phyloP scores from a whole-genome alignment of 2,797 vertebrate species.

The Leucoraja ocellata region DNA sequence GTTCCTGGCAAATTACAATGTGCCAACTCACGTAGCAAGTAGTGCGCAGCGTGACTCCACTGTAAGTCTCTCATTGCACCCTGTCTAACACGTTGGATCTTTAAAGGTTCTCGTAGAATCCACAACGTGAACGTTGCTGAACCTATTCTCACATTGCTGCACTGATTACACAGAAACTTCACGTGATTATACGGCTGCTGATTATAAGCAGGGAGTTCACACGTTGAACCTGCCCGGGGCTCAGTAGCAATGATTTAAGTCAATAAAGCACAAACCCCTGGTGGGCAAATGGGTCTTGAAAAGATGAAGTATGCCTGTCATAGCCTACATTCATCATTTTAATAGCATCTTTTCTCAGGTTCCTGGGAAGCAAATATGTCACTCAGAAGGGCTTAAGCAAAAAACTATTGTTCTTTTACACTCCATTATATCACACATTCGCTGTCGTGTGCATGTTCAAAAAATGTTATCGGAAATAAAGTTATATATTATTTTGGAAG shows the following conservation, averaged over 20 bases:
- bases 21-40: too few species aligned
- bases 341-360: not conserved
- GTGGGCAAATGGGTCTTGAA: conserved; percentile 17
- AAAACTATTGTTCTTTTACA: not conserved
- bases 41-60: too few species aligned
- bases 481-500: not conserved
- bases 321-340: not conserved
- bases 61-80: too few species aligned
- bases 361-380: not conserved
- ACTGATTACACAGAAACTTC: not conserved
- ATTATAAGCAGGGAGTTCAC: not conserved
- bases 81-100: too few species aligned
- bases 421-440: not conserved
- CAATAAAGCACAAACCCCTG: not conserved
- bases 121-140: too few species aligned
- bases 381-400: not conserved
- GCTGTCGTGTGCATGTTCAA: not conserved
- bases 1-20: too few species aligned
- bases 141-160: too few species aligned
- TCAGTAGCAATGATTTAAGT: conserved; percentile 4
- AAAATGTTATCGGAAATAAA: not conserved
- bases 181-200: not conserved
- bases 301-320: not conserved
- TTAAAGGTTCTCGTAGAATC: too few species aligned
- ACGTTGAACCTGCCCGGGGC: not conserved